Conservation (phyloP, 2,888 invertebrate genomes). For the Leptinotarsa peninsularis region DNA sequence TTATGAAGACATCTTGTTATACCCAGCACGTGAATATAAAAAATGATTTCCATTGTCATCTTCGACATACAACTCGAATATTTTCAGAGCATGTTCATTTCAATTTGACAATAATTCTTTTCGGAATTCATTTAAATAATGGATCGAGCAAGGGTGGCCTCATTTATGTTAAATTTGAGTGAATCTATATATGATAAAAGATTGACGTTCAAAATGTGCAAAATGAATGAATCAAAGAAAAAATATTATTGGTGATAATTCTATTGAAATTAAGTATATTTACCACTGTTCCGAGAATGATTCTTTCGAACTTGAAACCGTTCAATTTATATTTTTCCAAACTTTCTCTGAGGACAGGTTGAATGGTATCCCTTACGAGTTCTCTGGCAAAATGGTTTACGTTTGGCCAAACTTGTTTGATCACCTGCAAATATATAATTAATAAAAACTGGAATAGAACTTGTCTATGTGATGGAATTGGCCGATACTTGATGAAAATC, state of each 20-base stretch:
- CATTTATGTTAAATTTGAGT: too few species aligned
- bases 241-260: neutral
- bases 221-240: neutral
- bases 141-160: too few species aligned
- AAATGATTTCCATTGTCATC: too few species aligned
- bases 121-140: too few species aligned
- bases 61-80: too few species aligned
- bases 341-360: constrained; percentile 85
- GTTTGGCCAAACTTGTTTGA: constrained; percentile 95
- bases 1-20: too few species aligned
- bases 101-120: too few species aligned
- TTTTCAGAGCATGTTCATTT: too few species aligned
- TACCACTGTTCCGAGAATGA: constrained; percentile 95
- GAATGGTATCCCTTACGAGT: constrained; percentile 86
- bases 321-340: constrained; percentile 88
- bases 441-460: neutral
- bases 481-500: too few species aligned
- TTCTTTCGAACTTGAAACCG: constrained; percentile 93
- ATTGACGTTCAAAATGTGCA: neutral
- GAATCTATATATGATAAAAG: too few species aligned
- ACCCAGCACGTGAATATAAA: too few species aligned
- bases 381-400: constrained; percentile 90
- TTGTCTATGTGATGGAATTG: too few species aligned
- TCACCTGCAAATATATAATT: constrained; percentile 70
- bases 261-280: constrained; percentile 62